Evolutionary conservation across 2,888 invertebrate genomes (phyloP).

Genomic region (Drosophila anomalipes): DNA sequence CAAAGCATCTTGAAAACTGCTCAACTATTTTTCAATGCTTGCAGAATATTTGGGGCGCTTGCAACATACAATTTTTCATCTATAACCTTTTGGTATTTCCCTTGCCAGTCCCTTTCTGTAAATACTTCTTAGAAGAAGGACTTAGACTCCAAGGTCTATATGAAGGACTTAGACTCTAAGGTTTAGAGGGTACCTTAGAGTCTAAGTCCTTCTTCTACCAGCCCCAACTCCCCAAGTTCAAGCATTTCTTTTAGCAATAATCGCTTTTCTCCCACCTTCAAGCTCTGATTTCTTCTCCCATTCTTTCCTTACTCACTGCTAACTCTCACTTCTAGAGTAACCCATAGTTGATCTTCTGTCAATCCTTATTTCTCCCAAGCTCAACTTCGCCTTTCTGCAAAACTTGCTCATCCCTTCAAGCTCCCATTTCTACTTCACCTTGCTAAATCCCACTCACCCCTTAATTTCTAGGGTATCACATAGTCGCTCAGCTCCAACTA

Average conservation of each 20-base stretch:
- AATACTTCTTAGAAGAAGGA: not conserved
- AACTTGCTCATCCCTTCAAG: not conserved
- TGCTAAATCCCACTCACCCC: not conserved
- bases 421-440: not conserved
- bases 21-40: not conserved
- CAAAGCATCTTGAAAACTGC: not conserved
- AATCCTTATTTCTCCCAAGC: not conserved
- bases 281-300: not conserved
- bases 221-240: fast-evolving
- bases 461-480: conserved; percentile 32
- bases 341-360: not conserved
- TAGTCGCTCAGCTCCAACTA: not conserved
- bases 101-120: not conserved
- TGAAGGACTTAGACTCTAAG: fast-evolving
- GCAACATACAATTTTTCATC: not conserved
- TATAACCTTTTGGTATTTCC: not conserved
- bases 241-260: not conserved
- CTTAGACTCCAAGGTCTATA: no score
- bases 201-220: not conserved
- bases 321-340: not conserved
- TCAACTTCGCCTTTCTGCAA: not conserved
- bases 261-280: no score
- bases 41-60: not conserved
- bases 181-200: no score
- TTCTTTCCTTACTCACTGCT: fast-evolving